Conservation (phyloP, 1,140 invertebrate species). For the Nomia melanderi region DNA sequence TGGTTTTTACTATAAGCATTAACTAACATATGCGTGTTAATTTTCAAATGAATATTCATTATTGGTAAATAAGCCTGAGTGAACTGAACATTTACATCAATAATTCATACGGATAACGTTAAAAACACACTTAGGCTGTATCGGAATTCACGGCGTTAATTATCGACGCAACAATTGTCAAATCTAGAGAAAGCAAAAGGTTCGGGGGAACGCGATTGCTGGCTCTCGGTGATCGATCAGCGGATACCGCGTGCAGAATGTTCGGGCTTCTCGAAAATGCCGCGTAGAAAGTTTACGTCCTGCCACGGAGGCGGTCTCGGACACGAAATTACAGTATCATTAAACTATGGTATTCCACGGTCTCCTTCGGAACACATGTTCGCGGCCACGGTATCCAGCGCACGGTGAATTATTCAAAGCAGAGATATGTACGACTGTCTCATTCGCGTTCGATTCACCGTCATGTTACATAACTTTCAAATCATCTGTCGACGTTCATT, state of each 20-base stretch:
- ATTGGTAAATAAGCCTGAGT: too few relatives aligned
- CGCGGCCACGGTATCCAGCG: background rate
- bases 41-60: too few relatives aligned
- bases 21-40: too few relatives aligned
- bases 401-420: conserved; percentile 12
- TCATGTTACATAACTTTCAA: background rate
- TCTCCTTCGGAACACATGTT: conserved; percentile 17
- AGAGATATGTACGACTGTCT: background rate
- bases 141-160: too few relatives aligned
- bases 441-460: background rate
- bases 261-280: background rate
- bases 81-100: too few relatives aligned
- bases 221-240: conserved; percentile 5
- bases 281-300: conserved; percentile 45
- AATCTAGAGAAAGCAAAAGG: too few relatives aligned
- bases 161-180: too few relatives aligned
- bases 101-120: too few relatives aligned
- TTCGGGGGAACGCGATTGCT: too few relatives aligned
- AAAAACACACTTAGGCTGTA: too few relatives aligned
- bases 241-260: background rate
- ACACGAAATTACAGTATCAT: conserved; percentile 31
- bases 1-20: too few relatives aligned
- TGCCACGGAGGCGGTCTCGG: background rate
- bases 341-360: conserved; percentile 34
- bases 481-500: too few relatives aligned